Evolutionary conservation across 2,113 vertebrate species (phyloP), one percentile per base, ranked within the genome.

Genomic region (Myotis brandtii): DNA sequence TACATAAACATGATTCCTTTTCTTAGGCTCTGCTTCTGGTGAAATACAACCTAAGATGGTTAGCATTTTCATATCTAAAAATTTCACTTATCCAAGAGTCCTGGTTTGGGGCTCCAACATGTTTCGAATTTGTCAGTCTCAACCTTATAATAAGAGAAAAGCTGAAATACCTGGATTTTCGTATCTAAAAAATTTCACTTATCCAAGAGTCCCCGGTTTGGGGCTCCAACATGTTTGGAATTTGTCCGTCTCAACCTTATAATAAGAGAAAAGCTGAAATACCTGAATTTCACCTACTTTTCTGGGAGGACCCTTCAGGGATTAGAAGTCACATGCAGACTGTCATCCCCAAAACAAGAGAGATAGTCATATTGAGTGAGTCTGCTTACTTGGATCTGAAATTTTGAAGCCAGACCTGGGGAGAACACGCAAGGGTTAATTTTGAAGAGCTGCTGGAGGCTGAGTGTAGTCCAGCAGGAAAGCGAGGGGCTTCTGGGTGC

Each of bases 301-400:
- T 85, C 32, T n/a, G 3, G 30, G 46, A n/a, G 4, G 13, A 0
- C 0, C 6, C 34, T 56, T 79, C 9, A 52, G 16, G n/a, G 2
- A n/a, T 64, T 12, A 80, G 27, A 81, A 25, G n/a, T 62, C 25
- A 87, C 13, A 73, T 12, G 37, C 2, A 76, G 72, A 79, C 9
- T n/a, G 21, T 34, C 10, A 54, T 9, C 3, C 2, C 64, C 16
- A n/a, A 32, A 17, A 79, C 56, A 62, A 14, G 34, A 67, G 3
- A 75, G 30, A 62, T 2, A n/a, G 11, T 17, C 2, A 37, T 2
- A 30, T 5, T 46, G 17, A 84, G 4, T 81, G 8, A 64, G 52
- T 93, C 17, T 84, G 6, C 21, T 85, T 93, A 40, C n/a, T 17
- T 64, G 10, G 1, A 62, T 18, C 1, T 64, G 34, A 66, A 73